Evolutionary conservation across 2,888 invertebrate species (phyloP), one percentile per base, ranked within the genome.

Genomic region (Erpobdella octoculata): DNA sequence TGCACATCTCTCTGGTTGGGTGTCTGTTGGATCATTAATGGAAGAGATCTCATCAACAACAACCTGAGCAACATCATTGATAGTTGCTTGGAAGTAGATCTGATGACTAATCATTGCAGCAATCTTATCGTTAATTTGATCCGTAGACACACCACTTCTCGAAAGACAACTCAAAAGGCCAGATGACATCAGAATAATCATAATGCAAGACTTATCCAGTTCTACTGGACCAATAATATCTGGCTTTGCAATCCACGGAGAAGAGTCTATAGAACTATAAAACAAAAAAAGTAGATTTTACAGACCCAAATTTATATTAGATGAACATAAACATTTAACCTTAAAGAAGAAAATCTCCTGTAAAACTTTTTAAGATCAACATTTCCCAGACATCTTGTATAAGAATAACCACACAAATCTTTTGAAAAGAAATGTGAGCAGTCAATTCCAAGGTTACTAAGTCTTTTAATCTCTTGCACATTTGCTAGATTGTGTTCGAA

Each of bases 401-500:
- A 69, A n/a, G 69, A 58, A 48, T 48, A 33, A 18, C 58, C 53
- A 28, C 12, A 33, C 8, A 69, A 58, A n/a, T 69, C 53, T 15
- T 53, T 15, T n/a, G 62, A 33, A n/a, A 5, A n/a, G 1, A 62
- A 35, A n/a, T 62, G 2, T 9, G 62, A 62, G 6, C 62, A 28
- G 6, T 62, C 62, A 62, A 62, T 31, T 6, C 62, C 62, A n/a
- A 62, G 21, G 31, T 62, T 35, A 33, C 33, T 62, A 8, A 62
- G 18, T 62, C 62, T 62, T 62, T 62, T 31, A 8, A 21, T 5
- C 33, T 94, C 93, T 79, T 92, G 91, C 79, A 92, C 91, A 79
- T 93, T 93, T 68, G 87, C 85, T 53, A 92, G 85, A 78, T 91
- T 90, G 80, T 93, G 93, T 81, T 93, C 92, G 0, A 89, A 88